Conservation (phyloP, 2,888 invertebrate genomes). For the Lepidonotus clava region DNA sequence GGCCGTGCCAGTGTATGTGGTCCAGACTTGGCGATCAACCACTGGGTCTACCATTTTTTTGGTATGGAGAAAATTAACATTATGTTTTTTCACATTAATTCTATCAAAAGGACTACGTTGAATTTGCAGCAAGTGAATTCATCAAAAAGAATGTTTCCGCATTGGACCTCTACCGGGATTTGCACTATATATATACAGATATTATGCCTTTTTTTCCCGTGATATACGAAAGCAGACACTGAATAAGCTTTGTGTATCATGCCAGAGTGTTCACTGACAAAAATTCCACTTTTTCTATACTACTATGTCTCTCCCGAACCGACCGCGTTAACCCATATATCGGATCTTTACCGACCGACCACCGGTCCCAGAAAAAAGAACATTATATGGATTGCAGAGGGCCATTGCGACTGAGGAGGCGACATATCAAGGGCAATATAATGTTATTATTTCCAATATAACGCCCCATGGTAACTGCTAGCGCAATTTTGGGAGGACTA, state of each 20-base stretch:
- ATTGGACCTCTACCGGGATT: too few relatives aligned
- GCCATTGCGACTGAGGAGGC: neutral
- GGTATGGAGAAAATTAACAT: too few relatives aligned
- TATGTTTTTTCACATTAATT: too few relatives aligned
- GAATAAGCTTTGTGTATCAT: too few relatives aligned
- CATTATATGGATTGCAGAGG: neutral
- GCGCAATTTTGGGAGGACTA: neutral
- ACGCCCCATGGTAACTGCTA: neutral
- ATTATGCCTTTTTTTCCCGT: too few relatives aligned
- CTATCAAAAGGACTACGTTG: too few relatives aligned
- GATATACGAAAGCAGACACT: too few relatives aligned
- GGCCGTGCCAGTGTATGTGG: neutral
- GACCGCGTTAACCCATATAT: neutral
- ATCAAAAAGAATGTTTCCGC: too few relatives aligned
- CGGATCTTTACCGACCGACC: neutral
- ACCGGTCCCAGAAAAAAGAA: neutral
- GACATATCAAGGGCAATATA: neutral
- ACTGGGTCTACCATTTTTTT: too few relatives aligned
- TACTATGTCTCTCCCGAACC: neutral
- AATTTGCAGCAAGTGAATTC: too few relatives aligned
- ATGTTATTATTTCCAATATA: conserved; percentile 1
- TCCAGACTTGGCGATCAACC: too few relatives aligned
- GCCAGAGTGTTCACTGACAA: neutral
- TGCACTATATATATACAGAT: too few relatives aligned
- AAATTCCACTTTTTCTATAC: conserved; percentile 3